Evolutionary conservation across 2,797 vertebrate species (phyloP), one percentile per base, ranked within the genome.

Genomic region (Manis pentadactyla): DNA sequence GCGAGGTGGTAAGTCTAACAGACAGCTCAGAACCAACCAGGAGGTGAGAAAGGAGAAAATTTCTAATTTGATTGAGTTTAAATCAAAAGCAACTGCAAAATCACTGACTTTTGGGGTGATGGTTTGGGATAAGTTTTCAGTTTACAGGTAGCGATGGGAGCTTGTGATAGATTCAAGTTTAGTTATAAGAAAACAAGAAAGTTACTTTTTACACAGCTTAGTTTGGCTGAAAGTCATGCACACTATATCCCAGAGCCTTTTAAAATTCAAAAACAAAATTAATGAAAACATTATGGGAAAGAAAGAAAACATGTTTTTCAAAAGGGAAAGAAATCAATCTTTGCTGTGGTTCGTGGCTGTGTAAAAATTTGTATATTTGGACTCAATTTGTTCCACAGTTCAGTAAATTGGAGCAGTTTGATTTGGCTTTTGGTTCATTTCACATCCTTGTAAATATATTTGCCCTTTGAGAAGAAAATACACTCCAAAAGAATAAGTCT

Each of bases 221-320:
- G 4, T 74, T 82, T 93, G 34, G 15, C 42, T 89, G 23, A 92
- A 93, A 92, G 83, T 55, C 42, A 78, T 23, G 7, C 42, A 71
- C 46, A 13, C 17, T 77, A 12, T 71, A 49, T 75, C 46, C 69
- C 7, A 82, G 49, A 74, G 10, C 2, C 69, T 96, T 87, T 69
- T 27, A 57, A 93, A 85, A 86, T n/a, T 93, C 64, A 78, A 93
- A 95, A 94, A 34, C 29, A 55, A 81, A 95, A 85, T 79, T 89
- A 89, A 96, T 82, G 42, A 78, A 92, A 95, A 86, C 74, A 63
- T 86, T 69, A 79, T 66, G 46, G 42, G 71, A 69, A 69, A 91
- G 53, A 71, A 94, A 91, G 27, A n/a, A 94, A 93, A 51, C 34
- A 63, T 53, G n/a, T 13, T 66, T 74, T 46, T 79, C 37, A 27